Base-by-base conservation (phyloP, 2,113 vertebrate species). In the Falcunculus frontatus region DNA sequence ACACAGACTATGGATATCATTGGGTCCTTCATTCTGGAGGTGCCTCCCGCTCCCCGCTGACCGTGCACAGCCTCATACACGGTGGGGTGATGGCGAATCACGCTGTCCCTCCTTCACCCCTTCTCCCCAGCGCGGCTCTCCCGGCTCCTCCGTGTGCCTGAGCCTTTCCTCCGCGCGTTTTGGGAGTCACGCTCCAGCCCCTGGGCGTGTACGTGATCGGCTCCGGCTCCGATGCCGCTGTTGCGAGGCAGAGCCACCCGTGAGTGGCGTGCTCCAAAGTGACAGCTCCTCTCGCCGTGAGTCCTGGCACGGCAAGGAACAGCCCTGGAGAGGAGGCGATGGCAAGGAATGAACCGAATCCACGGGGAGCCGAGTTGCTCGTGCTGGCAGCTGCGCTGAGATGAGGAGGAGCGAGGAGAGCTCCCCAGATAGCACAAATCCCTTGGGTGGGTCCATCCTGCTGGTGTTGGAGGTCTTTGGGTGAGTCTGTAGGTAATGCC, bases 91-190 rank as follows among this genome's bases (percentile, higher is more conserved):
- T 37, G 59, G 65, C 23, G 13, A 39, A 72, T 33, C 1, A 2
- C 39, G 1, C 62, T 50, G 70, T 86, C 68, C 55, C 59, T 74
- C 55, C 49, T 47, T 53, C 73, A 74, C 11, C 70, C 33, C 46
- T 56, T 57, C 49, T 76, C 64, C 25, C 4, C 2, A 2, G 76
- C 11, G 1, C 0, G 0, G 20, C 56, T 81, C 56, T 59, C 42
- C 32, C 0, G 0, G n/a, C 57, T 79, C 11, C 50, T 80, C 60
- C 0, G 0, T 1, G 0, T 52, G 15, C 41, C 16, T 2, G 0
- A 59, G 50, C 74, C 56, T 77, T 41, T 11, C 42, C 32, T 1
- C 14, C 17, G 14, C 63, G 41, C 15, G 2, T n/a, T 80, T 35
- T 41, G 83, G 80, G 83, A 70, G 74, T 33, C 42, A 27, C 4